Evolutionary conservation across 1,140 invertebrate species (phyloP), one percentile per base, ranked within the genome.

Genomic region (Vollenhovia emeryi): DNA sequence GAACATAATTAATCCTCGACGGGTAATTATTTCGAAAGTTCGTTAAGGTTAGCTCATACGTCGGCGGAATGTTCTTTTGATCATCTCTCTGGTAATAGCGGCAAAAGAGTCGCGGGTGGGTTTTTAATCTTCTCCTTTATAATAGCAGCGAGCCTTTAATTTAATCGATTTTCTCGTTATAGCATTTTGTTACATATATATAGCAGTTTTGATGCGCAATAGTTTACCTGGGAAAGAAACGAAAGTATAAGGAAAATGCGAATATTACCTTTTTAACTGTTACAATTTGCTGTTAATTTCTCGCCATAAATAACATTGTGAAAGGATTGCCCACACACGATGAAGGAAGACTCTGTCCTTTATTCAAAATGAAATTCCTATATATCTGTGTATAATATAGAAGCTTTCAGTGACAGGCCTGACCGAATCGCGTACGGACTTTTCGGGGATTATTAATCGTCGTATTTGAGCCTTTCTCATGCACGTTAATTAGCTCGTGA

Each of bases 11-110:
- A 84, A 84, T 84, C 71, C 69, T 52, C 71, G 71, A 45, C 73
- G 21, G 59, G 73, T 88, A 84, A 87, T 87, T 87, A 88, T 88
- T 85, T 87, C 62, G 52, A 75, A 68, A 69, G 59, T 75, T 88
- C 64, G 87, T 89, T 89, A 89, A 89, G 73, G 86, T 68, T n/a
- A 40, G 66, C 71, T 73, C 55, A 75, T 52, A 78, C 33, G 69
- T 88, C 86, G 84, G 57, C 62, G 69, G 87, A 74, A 85, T 74
- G 59, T 64, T 45, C 69, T 78, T 88, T 88, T 85, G 68, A 88
- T 88, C 66, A 52, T 48, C 84, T 79, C 84, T 86, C 82, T 55
- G 68, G 83, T 74, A 88, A 69, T 55, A 75, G 78, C 83, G 71
- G 69, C 86, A 88, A 85, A n/a, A 89, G 86, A 76, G 48, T 11